phyloP scores from a whole-genome alignment of 2,888 invertebrate species.

The Lepeophtheirus nordmannii region DNA sequence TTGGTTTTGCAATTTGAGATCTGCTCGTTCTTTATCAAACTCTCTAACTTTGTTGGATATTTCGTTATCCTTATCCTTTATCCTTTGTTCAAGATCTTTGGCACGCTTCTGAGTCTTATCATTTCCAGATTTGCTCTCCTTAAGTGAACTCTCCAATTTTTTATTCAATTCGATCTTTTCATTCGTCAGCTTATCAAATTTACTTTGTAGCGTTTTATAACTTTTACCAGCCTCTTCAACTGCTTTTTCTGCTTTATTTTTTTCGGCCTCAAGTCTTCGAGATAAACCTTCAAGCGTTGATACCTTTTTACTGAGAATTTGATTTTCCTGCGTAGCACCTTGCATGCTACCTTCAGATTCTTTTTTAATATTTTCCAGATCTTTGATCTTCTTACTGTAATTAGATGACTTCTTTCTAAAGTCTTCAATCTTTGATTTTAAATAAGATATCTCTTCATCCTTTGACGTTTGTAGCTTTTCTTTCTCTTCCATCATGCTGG shows the following conservation, averaged over 20 bases:
- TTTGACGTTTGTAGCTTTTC: not conserved
- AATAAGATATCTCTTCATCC: not conserved
- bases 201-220: not conserved
- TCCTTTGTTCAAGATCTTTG: not conserved
- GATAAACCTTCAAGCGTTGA: not conserved
- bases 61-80: not conserved
- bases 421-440: not conserved
- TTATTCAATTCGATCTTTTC: conserved; percentile 9
- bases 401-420: not conserved
- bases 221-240: conserved; percentile 13
- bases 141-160: conserved; percentile 7
- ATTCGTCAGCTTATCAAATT: conserved; percentile 12
- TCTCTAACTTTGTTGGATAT: conserved; percentile 15
- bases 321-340: conserved; percentile 3
- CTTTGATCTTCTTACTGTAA: conserved; percentile 9
- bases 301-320: conserved; percentile 11
- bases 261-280: conserved; percentile 17
- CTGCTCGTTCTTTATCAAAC: conserved; percentile 7
- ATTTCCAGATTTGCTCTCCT: not conserved
- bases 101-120: not conserved
- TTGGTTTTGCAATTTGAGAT: conserved; percentile 1
- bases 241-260: conserved; percentile 21
- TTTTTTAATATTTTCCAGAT: conserved; percentile 17
- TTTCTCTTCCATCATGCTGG: not conserved
- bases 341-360: conserved; percentile 8